Conservation (phyloP, 2,888 invertebrate species). For the Agrochola macilenta region DNA sequence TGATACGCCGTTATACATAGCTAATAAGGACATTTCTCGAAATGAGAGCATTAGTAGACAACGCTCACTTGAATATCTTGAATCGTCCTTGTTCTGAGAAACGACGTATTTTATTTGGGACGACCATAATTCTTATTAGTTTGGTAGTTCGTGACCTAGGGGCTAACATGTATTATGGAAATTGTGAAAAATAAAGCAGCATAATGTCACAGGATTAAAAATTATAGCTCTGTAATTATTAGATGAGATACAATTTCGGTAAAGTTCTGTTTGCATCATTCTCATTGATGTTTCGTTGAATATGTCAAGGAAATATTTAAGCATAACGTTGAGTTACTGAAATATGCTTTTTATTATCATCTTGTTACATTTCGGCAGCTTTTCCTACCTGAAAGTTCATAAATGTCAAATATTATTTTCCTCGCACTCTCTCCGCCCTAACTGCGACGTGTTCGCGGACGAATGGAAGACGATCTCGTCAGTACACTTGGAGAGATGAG, state of each 20-base stretch:
- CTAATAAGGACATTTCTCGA: constrained; percentile 10
- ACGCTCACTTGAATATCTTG: constrained; percentile 6
- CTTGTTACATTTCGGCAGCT: not conserved
- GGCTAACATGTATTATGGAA: constrained; percentile 14
- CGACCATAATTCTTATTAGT: constrained; percentile 21
- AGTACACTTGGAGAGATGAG: not conserved
- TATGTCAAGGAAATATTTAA: not conserved
- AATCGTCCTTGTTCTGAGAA: constrained; percentile 15
- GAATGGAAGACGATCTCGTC: not conserved
- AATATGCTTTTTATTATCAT: not conserved
- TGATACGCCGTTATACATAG: constrained; percentile 3
- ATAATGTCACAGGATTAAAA: not conserved
- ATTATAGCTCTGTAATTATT: not conserved
- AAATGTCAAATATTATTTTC: not conserved
- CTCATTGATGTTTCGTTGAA: not conserved
- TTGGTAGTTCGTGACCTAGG: constrained; percentile 16
- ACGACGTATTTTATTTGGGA: constrained; percentile 34
- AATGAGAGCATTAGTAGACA: constrained; percentile 38
- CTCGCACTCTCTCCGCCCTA: not conserved
- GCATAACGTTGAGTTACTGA: not conserved
- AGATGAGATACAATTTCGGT: not conserved
- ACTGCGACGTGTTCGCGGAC: not conserved
- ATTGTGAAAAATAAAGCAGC: constrained; percentile 13
- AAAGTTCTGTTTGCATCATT: not conserved
- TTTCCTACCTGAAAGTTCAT: not conserved